Evolutionary conservation across 2,888 invertebrate genomes (phyloP).

Genomic region (Homarus gammarus): DNA sequence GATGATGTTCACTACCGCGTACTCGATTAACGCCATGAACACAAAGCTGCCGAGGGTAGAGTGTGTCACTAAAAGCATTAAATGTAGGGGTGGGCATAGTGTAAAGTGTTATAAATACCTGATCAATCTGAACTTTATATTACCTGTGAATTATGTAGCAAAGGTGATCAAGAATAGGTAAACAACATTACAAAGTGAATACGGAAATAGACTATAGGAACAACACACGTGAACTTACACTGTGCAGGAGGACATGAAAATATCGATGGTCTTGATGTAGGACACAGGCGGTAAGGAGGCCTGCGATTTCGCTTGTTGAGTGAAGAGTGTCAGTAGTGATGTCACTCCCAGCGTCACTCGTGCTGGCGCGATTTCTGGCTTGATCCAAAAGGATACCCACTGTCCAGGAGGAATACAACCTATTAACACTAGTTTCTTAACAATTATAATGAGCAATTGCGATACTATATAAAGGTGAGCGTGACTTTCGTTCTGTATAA

Average conservation of each 20-base stretch:
- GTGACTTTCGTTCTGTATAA: too few relatives aligned
- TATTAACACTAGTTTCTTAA: neutral
- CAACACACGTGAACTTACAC: slow-evolving; percentile 85
- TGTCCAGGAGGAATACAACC: slow-evolving; percentile 78
- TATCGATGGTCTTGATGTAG: slow-evolving; percentile 94
- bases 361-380: slow-evolving; percentile 95
- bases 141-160: neutral
- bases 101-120: neutral
- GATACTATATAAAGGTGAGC: neutral
- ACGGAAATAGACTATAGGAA: too few relatives aligned
- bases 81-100: neutral
- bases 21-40: slow-evolving; percentile 96
- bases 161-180: slow-evolving; percentile 44
- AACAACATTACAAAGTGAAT: too few relatives aligned
- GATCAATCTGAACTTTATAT: neutral
- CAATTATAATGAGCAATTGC: neutral
- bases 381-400: slow-evolving; percentile 98
- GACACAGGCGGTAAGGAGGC: slow-evolving; percentile 95
- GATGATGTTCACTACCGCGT: slow-evolving; percentile 92
- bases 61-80: neutral
- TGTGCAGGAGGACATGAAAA: slow-evolving; percentile 95
- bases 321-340: slow-evolving; percentile 91
- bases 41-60: slow-evolving; percentile 89
- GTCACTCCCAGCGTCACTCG: slow-evolving; percentile 95
- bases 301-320: slow-evolving; percentile 95